These are phyloP conservation scores for Colossoma macropomum DNA, from an alignment of 2,113 vertebrate genomes.

Conservation along the genomic window DNA sequence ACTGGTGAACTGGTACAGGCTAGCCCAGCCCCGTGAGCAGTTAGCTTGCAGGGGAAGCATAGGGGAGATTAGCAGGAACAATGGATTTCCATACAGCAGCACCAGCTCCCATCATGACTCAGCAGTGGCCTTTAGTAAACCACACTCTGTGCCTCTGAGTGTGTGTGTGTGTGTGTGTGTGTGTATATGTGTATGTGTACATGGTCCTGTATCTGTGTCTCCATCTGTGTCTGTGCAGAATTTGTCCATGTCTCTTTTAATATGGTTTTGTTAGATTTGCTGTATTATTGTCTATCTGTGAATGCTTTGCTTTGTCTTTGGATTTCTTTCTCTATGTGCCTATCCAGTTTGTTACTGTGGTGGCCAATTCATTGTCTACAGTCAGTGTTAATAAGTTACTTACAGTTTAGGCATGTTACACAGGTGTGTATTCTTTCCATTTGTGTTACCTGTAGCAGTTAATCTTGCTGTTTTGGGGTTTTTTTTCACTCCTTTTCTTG, in stretches of 20 bases:
- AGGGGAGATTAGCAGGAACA: constrained; percentile 59
- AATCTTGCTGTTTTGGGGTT: too few species aligned
- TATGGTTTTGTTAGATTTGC: constrained; percentile 3
- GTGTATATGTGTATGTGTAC: too few species aligned
- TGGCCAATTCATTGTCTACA: neutral
- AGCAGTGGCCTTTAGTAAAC: constrained; percentile 61
- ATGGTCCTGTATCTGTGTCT: constrained; percentile 25
- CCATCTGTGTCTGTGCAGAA: neutral
- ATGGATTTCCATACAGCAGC: constrained; percentile 62
- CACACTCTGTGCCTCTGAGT: constrained; percentile 10
- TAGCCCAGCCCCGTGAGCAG: constrained; percentile 27
- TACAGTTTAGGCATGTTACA: neutral
- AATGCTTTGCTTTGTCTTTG: neutral
- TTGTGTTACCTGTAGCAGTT: neutral
- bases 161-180: neutral
- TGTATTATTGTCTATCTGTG: neutral
- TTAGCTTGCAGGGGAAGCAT: constrained; percentile 43
- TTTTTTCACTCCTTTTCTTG: too few species aligned
- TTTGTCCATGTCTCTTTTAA: constrained; percentile 2
- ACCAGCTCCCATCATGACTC: constrained; percentile 63
- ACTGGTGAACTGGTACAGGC: constrained; percentile 35
- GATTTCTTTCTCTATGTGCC: neutral
- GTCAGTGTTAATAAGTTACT: neutral
- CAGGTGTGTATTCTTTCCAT: constrained; percentile 9
- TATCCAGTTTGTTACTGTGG: neutral